A percentile compares a stretch with the other conserved stretches of the same genome.
Evolutionary conservation across 2,113 vertebrate genomes (phyloP).

Genomic region (Melanotaenia duboulayi): DNA sequence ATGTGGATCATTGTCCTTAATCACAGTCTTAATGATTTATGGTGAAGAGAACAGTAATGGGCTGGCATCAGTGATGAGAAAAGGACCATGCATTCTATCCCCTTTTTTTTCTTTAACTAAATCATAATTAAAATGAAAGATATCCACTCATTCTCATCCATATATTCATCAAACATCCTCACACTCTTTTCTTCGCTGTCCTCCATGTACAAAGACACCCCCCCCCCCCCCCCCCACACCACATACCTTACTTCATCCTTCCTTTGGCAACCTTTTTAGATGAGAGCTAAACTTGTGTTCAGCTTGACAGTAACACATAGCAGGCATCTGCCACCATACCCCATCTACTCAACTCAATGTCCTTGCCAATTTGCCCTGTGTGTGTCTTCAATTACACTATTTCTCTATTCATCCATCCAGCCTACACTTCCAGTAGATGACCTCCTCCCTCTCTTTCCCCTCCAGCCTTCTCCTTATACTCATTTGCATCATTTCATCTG

Average conservation of each 20-base stretch:
- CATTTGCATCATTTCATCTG: conserved; percentile 55
- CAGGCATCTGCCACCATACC: conserved; percentile 57
- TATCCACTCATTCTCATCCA: conserved; percentile 30
- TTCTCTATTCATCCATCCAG: conserved; percentile 51
- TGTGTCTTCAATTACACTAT: conserved; percentile 62
- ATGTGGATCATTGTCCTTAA: conserved; percentile 60
- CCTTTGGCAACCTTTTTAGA: conserved; percentile 51
- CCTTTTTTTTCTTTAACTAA: conserved; percentile 15
- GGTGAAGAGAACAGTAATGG: conserved; percentile 12
- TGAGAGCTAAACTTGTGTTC: conserved; percentile 38
- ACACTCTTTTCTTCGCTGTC: conserved; percentile 21
- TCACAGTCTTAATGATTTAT: conserved; percentile 60
- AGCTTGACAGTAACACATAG: conserved; percentile 68
- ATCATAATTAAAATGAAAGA: conserved; percentile 43
- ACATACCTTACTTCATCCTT: conserved; percentile 40
- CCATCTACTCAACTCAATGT: conserved; percentile 66
- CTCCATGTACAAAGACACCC: conserved; percentile 50
- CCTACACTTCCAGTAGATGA: conserved; percentile 52
- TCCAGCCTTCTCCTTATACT: conserved; percentile 14
- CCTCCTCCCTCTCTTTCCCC: conserved; percentile 21
- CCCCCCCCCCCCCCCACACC: conserved; percentile 32
- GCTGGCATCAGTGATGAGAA: conserved; percentile 22
- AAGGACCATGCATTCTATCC: conserved; percentile 34
- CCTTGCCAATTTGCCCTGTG: conserved; percentile 44
- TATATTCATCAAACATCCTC: conserved; percentile 51